Percentiles rank a stretch among this genome's conserved stretches.
phyloP scores from a whole-genome alignment of 2,888 invertebrate genomes.

The Ellobium chinense region DNA sequence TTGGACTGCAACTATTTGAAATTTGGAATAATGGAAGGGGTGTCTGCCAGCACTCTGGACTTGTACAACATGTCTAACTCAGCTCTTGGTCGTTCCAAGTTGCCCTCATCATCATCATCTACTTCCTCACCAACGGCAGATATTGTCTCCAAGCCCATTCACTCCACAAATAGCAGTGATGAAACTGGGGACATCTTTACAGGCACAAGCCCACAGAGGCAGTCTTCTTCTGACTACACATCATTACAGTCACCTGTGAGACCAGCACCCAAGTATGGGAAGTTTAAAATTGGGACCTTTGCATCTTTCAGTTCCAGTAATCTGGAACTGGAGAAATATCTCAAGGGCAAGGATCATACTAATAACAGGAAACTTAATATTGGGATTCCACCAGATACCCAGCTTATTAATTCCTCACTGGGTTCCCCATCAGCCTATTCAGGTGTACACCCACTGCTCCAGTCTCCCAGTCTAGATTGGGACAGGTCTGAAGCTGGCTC shows the following conservation, averaged over 20 bases:
- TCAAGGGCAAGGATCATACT: constrained; percentile 39
- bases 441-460: constrained; percentile 48
- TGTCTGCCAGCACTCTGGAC: constrained; percentile 39
- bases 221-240: neutral
- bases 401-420: constrained; percentile 30
- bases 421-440: constrained; percentile 46
- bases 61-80: constrained; percentile 33
- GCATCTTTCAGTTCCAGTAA: constrained; percentile 70
- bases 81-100: constrained; percentile 10
- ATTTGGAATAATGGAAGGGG: constrained; percentile 48
- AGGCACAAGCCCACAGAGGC: constrained; percentile 5
- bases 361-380: constrained; percentile 38
- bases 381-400: constrained; percentile 44
- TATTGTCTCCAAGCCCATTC: constrained; percentile 12
- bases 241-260: constrained; percentile 6
- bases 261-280: constrained; percentile 61
- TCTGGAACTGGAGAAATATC: constrained; percentile 57
- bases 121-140: constrained; percentile 36
- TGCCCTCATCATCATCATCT: constrained; percentile 35
- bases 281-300: constrained; percentile 70
- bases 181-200: constrained; percentile 19
- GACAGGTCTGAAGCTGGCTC: constrained; percentile 57
- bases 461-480: constrained; percentile 56
- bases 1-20: constrained; percentile 53
- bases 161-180: neutral